A percentile compares a stretch with the other conserved stretches of the same genome.
phyloP scores from a whole-genome alignment of 2,113 vertebrate species.

The Cromileptes altivelis region DNA sequence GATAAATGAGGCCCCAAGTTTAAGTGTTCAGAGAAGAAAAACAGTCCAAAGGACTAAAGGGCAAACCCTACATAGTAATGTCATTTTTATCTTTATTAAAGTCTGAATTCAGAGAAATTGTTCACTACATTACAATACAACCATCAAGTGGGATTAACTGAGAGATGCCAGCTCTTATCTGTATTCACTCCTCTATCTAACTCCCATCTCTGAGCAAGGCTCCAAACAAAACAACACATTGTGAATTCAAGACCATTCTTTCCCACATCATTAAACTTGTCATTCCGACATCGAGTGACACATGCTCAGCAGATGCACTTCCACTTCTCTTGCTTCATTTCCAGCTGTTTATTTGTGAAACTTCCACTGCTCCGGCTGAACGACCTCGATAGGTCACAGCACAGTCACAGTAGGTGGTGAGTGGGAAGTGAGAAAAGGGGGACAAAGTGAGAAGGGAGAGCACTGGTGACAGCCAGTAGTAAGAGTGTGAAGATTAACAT shows the following conservation, averaged over 20 bases:
- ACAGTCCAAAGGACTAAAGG: background rate
- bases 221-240: constrained; percentile 10
- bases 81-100: background rate
- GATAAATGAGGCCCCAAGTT: background rate
- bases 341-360: constrained; percentile 13
- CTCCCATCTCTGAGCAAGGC: background rate
- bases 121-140: background rate
- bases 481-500: background rate
- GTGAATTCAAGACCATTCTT: background rate
- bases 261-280: constrained; percentile 3
- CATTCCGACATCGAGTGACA: constrained; percentile 1
- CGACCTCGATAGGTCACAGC: background rate
- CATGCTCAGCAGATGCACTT: background rate
- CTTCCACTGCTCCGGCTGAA: background rate
- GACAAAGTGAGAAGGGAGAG: background rate
- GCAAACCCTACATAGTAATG: background rate
- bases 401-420: background rate
- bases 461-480: background rate
- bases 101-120: background rate
- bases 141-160: constrained; percentile 2
- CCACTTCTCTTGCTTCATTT: constrained; percentile 1
- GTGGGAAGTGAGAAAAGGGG: background rate
- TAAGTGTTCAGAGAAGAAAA: background rate
- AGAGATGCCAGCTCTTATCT: constrained; percentile 12
- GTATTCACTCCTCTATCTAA: background rate